Conservation (phyloP, 2,113 vertebrate genomes). For the Perccottus glenii region DNA sequence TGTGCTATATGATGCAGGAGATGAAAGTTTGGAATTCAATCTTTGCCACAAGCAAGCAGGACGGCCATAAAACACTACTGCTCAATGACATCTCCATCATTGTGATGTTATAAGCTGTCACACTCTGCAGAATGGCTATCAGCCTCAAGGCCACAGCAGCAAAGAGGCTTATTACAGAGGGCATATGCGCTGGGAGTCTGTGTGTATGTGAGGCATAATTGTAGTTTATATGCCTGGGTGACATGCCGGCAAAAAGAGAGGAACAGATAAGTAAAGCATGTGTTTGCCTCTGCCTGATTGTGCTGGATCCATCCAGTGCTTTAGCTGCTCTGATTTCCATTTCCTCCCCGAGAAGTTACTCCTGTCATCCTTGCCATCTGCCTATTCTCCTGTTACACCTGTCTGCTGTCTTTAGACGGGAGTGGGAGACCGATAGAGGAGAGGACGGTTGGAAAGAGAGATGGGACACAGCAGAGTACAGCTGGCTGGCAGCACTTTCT, state of each 20-base stretch:
- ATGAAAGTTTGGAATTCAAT: conserved; percentile 33
- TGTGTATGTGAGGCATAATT: conserved; percentile 15
- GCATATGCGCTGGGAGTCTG: conserved; percentile 23
- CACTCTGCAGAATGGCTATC: conserved; percentile 55
- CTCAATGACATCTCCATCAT: conserved; percentile 76
- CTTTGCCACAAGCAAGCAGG: conserved; percentile 47
- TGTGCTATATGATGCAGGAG: conserved; percentile 8
- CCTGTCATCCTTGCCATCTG: conserved; percentile 76
- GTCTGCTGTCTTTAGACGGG: conserved; percentile 56
- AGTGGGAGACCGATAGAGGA: conserved; percentile 23
- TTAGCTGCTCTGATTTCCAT: conserved; percentile 49
- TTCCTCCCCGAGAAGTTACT: conserved; percentile 57
- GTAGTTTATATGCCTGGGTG: conserved; percentile 28
- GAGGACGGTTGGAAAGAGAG: conserved; percentile 26
- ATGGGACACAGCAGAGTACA: conserved; percentile 42
- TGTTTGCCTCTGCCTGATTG: conserved; percentile 6
- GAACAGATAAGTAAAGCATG: conserved; percentile 19
- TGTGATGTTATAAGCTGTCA: conserved; percentile 70
- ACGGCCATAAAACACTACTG: conserved; percentile 60
- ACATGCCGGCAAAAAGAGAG: conserved; percentile 24
- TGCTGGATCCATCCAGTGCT: conserved; percentile 20
- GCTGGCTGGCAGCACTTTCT: conserved; percentile 56
- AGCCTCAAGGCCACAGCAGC: conserved; percentile 63
- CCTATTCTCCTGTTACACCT: conserved; percentile 64
- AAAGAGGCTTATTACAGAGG: conserved; percentile 58